Conservation (phyloP, 2,797 vertebrate species). For the Acomys russatus region DNA sequence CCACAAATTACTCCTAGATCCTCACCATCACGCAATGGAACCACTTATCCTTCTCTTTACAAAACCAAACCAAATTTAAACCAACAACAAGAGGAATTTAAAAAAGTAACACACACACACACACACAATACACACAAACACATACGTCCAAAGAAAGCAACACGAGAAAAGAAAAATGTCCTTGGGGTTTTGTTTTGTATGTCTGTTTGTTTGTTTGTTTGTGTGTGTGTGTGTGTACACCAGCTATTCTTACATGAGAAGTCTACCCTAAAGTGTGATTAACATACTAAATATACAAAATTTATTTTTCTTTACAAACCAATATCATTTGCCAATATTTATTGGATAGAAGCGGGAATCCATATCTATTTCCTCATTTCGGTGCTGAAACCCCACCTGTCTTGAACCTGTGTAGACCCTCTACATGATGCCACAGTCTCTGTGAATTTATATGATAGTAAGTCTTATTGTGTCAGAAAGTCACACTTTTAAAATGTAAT, state of each 20-base stretch:
- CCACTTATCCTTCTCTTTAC: not conserved
- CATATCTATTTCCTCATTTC: no score
- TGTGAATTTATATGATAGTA: no score
- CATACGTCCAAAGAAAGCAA: not conserved
- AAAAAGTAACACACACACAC: not conserved
- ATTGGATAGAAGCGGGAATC: no score
- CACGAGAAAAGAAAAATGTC: not conserved
- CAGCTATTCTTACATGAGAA: not conserved
- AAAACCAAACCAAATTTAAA: not conserved
- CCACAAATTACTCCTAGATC: not conserved
- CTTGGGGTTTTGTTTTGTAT: not conserved
- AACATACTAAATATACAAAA: not conserved
- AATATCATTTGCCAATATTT: no score
- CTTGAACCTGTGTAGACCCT: no score
- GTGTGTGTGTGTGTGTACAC: not conserved
- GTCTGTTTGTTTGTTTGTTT: no score
- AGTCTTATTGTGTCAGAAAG: no score
- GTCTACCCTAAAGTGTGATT: not conserved
- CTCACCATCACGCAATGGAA: not conserved
- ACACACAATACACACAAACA: no score
- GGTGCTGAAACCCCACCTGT: no score
- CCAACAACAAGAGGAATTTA: not conserved
- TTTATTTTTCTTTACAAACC: not conserved
- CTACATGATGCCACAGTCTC: no score
- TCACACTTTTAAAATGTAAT: no score